Conservation (phyloP, 2,113 vertebrate species). For the Zosterops hypoxanthus region DNA sequence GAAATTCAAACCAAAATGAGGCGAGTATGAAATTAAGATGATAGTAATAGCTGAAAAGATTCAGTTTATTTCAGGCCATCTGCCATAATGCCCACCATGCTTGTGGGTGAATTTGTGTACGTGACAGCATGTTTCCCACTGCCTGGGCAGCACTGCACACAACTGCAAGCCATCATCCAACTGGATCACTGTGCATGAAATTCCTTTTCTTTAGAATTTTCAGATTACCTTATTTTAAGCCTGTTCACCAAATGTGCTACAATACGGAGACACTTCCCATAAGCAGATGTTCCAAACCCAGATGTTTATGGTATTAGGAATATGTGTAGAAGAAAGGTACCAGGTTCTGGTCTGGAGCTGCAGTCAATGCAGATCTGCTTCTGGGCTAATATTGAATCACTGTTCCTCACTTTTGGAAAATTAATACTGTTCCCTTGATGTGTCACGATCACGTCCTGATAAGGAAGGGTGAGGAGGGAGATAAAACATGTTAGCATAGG, state of each 20-base stretch:
- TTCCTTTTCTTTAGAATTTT: not conserved
- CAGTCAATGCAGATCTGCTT: not conserved
- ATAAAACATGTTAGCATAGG: fast-evolving
- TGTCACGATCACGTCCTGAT: fast-evolving
- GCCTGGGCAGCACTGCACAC: not conserved
- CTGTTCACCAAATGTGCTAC: not conserved
- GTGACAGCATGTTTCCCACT: not conserved
- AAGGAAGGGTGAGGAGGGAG: not conserved
- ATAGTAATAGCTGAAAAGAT: not conserved
- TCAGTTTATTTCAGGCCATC: not conserved
- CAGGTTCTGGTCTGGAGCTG: not conserved
- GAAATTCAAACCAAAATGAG: constrained; percentile 55
- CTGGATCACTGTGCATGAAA: not conserved
- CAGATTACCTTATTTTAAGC: not conserved
- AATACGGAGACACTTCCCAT: not conserved
- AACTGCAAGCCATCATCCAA: not conserved
- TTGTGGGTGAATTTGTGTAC: not conserved
- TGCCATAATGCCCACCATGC: not conserved
- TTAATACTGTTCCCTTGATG: not conserved
- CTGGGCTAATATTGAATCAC: not conserved
- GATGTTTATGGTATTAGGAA: not conserved
- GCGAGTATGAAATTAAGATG: not conserved
- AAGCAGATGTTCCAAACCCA: not conserved
- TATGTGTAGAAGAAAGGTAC: not conserved
- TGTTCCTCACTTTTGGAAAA: not conserved